Base-by-base conservation (phyloP, 2,113 vertebrate genomes). In the Myocastor coypus region DNA sequence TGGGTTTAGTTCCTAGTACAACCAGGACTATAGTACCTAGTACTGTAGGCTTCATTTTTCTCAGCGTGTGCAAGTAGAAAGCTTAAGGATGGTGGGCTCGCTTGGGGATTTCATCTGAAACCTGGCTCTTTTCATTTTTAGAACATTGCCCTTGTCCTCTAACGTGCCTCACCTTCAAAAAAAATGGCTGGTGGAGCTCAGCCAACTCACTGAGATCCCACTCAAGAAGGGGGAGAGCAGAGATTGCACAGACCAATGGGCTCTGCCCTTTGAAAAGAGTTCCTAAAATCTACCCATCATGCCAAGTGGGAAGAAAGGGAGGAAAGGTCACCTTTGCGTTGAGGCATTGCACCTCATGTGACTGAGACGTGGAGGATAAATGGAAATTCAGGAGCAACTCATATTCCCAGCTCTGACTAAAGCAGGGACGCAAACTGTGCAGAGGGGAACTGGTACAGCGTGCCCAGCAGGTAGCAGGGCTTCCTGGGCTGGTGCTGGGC, bases 71-170 rank as follows among this genome's bases (percentile, higher is more conserved):
- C 22, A 59, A 32, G 40, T 32, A 57, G 34, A 52, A n/a, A 26
- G 3, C 20, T 12, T 20, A n/a, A 26, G 12, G 32, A 20, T 16
- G 1, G 17, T 1, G 6, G 7, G 17, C 10, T 14, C 40, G 30
- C 40, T 32, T 37, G 20, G 17, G 11, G 9, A 40, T 46, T 37
- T 77, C 30, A 19, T 26, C 22, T 8, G 13, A 40, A 61, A 20
- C 9, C 19, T 6, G 9, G 37, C 5, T 5, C 40, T 20, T n/a
- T 46, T 22, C 80, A 5, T n/a, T 24, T 24, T 64, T 63, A 61
- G 22, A 69, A 59, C 0, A 19, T 34, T 34, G 3, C 30, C 57
- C 42, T 63, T 10, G n/a, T n/a, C 40, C 75, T 7, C 71, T 10
- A 63, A 66, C 73, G 63, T 77, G 64, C 28, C 32, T 83, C 34